Base-by-base conservation (phyloP, 2,113 vertebrate genomes). In the Notiomystis cincta region DNA sequence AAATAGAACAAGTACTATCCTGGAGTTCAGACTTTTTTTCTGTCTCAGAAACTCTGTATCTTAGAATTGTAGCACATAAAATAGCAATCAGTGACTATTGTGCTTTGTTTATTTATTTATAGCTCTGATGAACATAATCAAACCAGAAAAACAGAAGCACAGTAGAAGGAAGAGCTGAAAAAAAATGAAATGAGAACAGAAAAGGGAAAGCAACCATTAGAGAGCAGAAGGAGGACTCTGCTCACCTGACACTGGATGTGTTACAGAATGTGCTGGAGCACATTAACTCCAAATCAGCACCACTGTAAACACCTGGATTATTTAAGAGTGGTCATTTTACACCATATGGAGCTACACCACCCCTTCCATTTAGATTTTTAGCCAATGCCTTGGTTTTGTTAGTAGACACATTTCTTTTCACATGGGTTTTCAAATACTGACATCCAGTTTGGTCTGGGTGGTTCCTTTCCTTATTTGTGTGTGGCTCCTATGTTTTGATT, bases 61-160 rank as follows among this genome's bases (percentile, higher is more conserved):
- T 37, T 75, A 42, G 28, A 87, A 69, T 35, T 58, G 87, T 48
- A 75, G 65, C 65, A 78, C 67, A 73, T 75, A 89, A 93, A 89
- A 42, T 84, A 93, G 87, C 92, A 93, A 93, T 96, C 87, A 95
- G 93, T 44, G 78, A 64, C 44, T 82, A 91, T 87, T 87, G 77
- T 94, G 38, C 51, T 96, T 95, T 96, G 90, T 93, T 97, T 95
- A 18, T 91, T 94, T 93, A 87, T 94, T 91, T 91, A 84, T 94
- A 82, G 47, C 73, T 71, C 25, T 81, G 73, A 87, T 86, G 67
- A 95, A 80, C 51, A 11, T 61, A 28, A 86, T 72, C 69, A 86
- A 90, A 53, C 16, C 33, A 86, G 67, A 73, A 92, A 66, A 67
- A 81, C 47, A 73, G 67, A 88, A 83, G 30, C 15, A 79, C n/a